These are phyloP conservation scores for Pholis gunnellus DNA, from an alignment of 2,113 vertebrate species.

Conservation along the genomic window DNA sequence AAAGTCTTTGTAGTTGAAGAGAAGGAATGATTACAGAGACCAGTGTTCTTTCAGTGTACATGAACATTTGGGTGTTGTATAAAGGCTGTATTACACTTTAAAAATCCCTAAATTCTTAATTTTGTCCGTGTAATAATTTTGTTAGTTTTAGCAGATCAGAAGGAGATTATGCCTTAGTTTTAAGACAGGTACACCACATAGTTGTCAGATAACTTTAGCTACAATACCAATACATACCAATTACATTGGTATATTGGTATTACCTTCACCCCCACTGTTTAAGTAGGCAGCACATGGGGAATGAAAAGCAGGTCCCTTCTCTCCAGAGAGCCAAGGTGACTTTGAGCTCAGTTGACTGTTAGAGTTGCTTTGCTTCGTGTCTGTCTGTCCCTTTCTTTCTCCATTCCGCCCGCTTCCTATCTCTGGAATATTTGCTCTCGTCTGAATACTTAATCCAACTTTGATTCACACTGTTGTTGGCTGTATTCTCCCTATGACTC, in stretches of 20 bases:
- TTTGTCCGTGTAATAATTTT: neutral
- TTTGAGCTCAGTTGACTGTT: slow-evolving; percentile 66
- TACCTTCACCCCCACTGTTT: slow-evolving; percentile 14
- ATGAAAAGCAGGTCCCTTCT: slow-evolving; percentile 63
- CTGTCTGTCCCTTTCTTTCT: slow-evolving; percentile 43
- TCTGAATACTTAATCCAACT: slow-evolving; percentile 43
- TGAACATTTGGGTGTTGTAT: neutral
- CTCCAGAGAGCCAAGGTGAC: slow-evolving; percentile 72
- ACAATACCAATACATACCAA: no score
- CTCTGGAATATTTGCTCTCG: slow-evolving; percentile 54
- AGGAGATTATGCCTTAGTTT: neutral
- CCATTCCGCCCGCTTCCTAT: slow-evolving; percentile 1
- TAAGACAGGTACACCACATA: neutral
- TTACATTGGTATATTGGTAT: slow-evolving; percentile 19
- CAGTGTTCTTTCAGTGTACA: neutral
- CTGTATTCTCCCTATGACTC: neutral
- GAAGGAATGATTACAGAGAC: neutral
- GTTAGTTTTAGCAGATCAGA: slow-evolving; percentile 1
- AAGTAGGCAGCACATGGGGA: slow-evolving; percentile 52
- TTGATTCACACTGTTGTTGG: neutral
- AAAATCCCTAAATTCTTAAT: neutral
- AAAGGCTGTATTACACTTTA: neutral
- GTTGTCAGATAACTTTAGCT: slow-evolving; percentile 17
- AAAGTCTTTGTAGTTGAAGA: neutral
- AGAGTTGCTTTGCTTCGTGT: slow-evolving; percentile 47